A percentile compares a stretch with the other conserved stretches of the same genome.
These are phyloP conservation scores for Copsychus sechellarum DNA, from an alignment of 2,113 vertebrate species.

Conservation along the genomic window DNA sequence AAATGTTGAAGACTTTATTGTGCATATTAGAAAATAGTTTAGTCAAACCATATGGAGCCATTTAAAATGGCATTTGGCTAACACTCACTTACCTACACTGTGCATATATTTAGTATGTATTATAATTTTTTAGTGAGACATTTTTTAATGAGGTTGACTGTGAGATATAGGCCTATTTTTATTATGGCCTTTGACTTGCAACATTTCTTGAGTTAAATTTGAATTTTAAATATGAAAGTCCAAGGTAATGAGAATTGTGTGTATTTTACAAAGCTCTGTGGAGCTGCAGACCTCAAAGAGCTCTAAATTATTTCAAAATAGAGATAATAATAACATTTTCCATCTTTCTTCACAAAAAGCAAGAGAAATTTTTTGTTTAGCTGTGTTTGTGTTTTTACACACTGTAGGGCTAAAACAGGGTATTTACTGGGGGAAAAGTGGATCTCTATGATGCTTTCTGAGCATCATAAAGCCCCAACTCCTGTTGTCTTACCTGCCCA, in stretches of 20 bases:
- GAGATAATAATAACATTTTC: not conserved
- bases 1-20: not conserved
- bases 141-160: not conserved
- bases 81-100: not conserved
- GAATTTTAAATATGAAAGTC: not conserved
- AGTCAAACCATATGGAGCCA: not conserved
- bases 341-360: not conserved
- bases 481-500: not conserved
- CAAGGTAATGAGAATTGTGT: not conserved
- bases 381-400: not conserved
- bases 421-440: not conserved
- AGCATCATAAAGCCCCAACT: not conserved
- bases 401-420: not conserved
- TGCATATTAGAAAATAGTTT: not conserved
- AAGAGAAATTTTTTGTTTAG: not conserved
- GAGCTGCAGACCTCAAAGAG: not conserved
- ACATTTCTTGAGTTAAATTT: not conserved
- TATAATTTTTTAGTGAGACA: not conserved
- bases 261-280: not conserved
- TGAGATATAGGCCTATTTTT: not conserved
- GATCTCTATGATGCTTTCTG: not conserved
- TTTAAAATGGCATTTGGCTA: slow-evolving; percentile 13
- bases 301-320: not conserved
- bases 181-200: not conserved
- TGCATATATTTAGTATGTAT: not conserved